Evolutionary conservation across 1,140 invertebrate species (phyloP), one percentile per base, ranked within the genome.

Genomic region (Ptiloglossa arizonensis): DNA sequence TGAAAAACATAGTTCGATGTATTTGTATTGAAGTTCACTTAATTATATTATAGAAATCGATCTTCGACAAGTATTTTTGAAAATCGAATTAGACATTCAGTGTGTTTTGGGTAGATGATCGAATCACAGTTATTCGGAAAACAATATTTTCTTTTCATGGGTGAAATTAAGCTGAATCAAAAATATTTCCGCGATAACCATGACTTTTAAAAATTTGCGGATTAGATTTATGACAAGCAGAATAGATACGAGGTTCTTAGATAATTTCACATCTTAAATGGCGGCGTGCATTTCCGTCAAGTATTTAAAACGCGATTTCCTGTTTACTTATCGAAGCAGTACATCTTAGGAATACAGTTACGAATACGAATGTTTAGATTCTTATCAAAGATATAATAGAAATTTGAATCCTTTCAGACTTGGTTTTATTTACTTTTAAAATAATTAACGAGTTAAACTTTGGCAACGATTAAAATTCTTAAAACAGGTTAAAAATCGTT

Each of bases 391-490:
- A 27, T 60, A 66, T 27, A 24, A 74, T 66, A 56, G n/a, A 32
- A 56, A 63, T 35, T 66, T 11, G 13, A 44, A 73, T 73, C 24
- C 19, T 62, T 32, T 73, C n/a, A 66, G 60, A 54, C 32, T 46
- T n/a, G 17, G 27, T 8, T 13, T 52, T 50, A 54, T 19, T 50
- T 52, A 5, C 27, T n/a, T 50, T 72, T 19, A 5, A 73, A 48
- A n/a, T 15, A 24, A 6, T 54, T 24, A 63, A 1, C 5, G 0
- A 22, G 27, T n/a, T 19, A 8, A 29, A 24, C 27, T 11, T 0
- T 1, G 1, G 0, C 17, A 17, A 48, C 27, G 0, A 48, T 50
- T 63, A 38, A 13, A 63, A 72, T 50, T 24, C 3, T 27, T 56
- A 24, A 56, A 57, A 32, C 27, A 32, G 41, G 27, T 35, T 32